Evolutionary conservation across 2,888 invertebrate species (phyloP), one percentile per base, ranked within the genome.

Genomic region (Loripinus fragilis): DNA sequence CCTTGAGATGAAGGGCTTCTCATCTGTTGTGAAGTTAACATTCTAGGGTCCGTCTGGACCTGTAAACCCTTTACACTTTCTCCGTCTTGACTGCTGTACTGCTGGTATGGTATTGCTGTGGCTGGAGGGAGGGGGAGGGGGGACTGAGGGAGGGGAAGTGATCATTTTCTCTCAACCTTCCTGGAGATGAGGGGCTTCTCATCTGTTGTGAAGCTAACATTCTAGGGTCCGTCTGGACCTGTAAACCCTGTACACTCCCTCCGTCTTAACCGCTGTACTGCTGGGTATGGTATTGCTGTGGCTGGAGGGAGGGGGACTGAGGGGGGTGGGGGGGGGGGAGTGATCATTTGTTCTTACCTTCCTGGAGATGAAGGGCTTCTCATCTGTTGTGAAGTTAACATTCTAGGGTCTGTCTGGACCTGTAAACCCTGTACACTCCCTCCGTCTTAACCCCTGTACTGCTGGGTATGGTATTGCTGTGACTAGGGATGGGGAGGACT

Each of bases 281-380:
- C 76, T 87, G 87, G 71, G 79, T 82, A 72, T 83, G 70, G 78
- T 83, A 78, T 42, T 78, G 75, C 41, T 81, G 76, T 10, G n/a
- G n/a, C n/a, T 48, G n/a, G n/a, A n/a, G n/a, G n/a, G n/a, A n/a
- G n/a, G n/a, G n/a, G n/a, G n/a, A n/a, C n/a, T n/a, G n/a, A n/a
- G n/a, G n/a, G 7, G 15, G 15, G 8, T 41, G 41, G 41, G 7
- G 8, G 15, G 7, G n/a, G n/a, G n/a, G n/a, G n/a, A n/a, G n/a
- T n/a, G n/a, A n/a, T n/a, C n/a, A n/a, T n/a, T n/a, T n/a, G n/a
- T n/a, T n/a, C 41, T 41, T 85, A 91, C 91, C 91, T 91, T 70
- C 89, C 90, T 55, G 88, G 87, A 48, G 90, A 89, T 15, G 87
- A 87, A 2, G 90, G 90, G 69, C 90, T 90, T 33, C 89, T 80